phyloP scores from a whole-genome alignment of 2,888 invertebrate species.

The Drosophila picticornis region DNA sequence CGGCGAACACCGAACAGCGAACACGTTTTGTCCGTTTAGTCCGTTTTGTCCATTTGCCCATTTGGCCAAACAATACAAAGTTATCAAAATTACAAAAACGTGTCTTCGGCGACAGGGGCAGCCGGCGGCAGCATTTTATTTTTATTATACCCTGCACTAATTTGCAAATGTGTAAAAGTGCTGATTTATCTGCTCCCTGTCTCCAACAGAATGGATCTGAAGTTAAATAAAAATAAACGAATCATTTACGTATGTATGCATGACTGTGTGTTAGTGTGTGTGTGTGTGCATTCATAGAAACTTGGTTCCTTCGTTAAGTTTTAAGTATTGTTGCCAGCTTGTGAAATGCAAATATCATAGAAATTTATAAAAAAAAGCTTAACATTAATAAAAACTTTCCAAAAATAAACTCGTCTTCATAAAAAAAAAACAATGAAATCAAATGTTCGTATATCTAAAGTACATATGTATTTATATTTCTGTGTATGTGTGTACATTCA shows the following conservation, averaged over 20 bases:
- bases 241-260: neutral
- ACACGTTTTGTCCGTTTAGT: constrained; percentile 67
- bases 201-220: neutral
- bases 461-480: neutral
- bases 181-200: neutral
- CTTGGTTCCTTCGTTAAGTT: neutral
- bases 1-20: constrained; percentile 54
- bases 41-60: constrained; percentile 37
- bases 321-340: neutral
- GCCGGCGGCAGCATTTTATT: constrained; percentile 19
- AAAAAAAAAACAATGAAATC: neutral
- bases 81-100: constrained; percentile 68
- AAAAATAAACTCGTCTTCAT: neutral
- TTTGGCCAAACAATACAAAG: constrained; percentile 59
- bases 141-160: neutral
- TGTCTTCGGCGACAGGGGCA: constrained; percentile 30
- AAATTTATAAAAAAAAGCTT: neutral
- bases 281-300: neutral
- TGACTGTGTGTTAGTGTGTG: neutral
- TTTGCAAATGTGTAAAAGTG: neutral
- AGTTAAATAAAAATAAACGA: neutral
- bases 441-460: neutral
- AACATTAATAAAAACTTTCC: neutral
- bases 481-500: neutral
- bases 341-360: neutral